Base-by-base conservation (phyloP, 1,140 invertebrate species). In the Tetramorium alpestre region DNA sequence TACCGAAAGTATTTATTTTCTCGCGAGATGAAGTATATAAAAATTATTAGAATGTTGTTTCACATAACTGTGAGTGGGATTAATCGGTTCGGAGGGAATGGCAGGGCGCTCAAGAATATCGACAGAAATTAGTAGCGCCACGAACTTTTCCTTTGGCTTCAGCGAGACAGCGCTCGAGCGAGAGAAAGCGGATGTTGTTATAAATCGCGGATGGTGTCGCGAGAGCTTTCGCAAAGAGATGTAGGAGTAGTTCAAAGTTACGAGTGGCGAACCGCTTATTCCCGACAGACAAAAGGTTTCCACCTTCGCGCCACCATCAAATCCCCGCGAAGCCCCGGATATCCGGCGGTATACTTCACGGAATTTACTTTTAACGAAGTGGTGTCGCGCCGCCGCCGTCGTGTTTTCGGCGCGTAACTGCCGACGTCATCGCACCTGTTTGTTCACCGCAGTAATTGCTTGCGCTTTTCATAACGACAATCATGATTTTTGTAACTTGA, bases 321-420 rank as follows among this genome's bases (percentile, higher is more conserved):
- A 94, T 94, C 93, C 92, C 90, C 64, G 86, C 88, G 88, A 94
- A 94, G 93, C 92, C 92, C 87, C 86, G 92, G 92, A 93, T 94
- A 94, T 94, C 91, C 92, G 90, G 85, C 82, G 89, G 91, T 92
- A 81, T 94, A 91, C 91, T 93, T 92, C 82, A 89, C 91, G 80
- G 90, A 94, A 94, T 94, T 94, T 94, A 94, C 94, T 94, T 94
- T 94, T 94, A 94, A 94, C 94, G 93, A 94, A 94, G 93, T 94
- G 91, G 87, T 76, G 87, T 87, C 86, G 28, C 69, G 89, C 81
- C 81, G 58, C 69, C 82, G 5, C 76, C 58, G 44, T 62, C 47
- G 72, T 64, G 75, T 80, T 88, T 91, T 85, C 54, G 81, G 69
- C 88, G 38, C 72, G 8, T 7, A 58, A 47, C 41, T 28, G 47